phyloP scores from a whole-genome alignment of 2,888 invertebrate genomes.

The Lepidocyrtinus sp. region DNA sequence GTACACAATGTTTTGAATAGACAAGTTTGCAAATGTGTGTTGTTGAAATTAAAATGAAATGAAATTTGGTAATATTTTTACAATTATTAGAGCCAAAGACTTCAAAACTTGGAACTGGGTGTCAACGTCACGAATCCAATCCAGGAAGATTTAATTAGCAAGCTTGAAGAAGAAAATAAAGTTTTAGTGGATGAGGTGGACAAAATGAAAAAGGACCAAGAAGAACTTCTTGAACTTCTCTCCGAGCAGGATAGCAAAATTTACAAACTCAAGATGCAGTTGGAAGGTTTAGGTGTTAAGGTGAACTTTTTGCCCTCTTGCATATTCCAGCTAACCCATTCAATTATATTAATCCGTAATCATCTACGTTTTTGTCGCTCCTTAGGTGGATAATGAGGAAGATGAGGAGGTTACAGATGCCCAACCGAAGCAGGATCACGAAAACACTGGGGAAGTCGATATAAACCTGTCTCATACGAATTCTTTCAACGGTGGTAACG shows the following conservation, averaged over 20 bases:
- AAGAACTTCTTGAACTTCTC: slow-evolving; percentile 90
- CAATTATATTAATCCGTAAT: too few species aligned
- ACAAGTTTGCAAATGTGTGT: not conserved
- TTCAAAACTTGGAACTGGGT: slow-evolving; percentile 39
- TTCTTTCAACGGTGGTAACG: slow-evolving; percentile 28
- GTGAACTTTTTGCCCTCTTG: too few species aligned
- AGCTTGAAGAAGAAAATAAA: slow-evolving; percentile 71
- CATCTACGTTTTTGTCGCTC: too few species aligned
- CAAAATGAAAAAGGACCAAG: slow-evolving; percentile 88
- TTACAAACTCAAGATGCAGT: slow-evolving; percentile 71
- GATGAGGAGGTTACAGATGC: too few species aligned
- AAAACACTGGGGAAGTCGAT: too few species aligned
- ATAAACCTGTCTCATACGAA: too few species aligned
- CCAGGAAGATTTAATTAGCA: slow-evolving; percentile 67
- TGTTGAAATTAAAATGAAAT: slow-evolving; percentile 22
- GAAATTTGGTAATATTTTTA: slow-evolving; percentile 8
- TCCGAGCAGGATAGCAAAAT: slow-evolving; percentile 89
- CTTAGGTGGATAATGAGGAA: too few species aligned
- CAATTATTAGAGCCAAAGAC: slow-evolving; percentile 56
- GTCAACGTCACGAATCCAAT: slow-evolving; percentile 63
- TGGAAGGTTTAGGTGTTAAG: slow-evolving; percentile 47
- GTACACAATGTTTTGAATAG: slow-evolving; percentile 61
- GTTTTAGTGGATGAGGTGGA: slow-evolving; percentile 75
- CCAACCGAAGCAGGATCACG: too few species aligned
- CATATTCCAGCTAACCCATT: too few species aligned